Evolutionary conservation across 2,113 vertebrate species (phyloP), one percentile per base, ranked within the genome.

Genomic region (Lophotis ruficrista): DNA sequence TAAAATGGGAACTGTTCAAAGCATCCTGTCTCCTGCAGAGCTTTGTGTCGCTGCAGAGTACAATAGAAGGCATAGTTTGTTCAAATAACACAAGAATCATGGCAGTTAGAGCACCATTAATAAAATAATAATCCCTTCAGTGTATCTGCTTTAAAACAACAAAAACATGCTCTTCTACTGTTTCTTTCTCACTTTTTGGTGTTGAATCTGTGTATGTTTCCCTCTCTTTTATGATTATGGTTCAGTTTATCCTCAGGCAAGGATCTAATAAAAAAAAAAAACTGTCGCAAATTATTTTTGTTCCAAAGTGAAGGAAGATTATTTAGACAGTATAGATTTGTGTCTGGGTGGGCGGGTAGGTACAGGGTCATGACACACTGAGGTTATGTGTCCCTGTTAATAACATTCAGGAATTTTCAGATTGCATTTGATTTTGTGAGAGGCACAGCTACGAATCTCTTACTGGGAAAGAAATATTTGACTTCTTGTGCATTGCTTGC

Each of bases 1-100:
- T 97, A 92, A 96, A 95, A 80, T 70, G 48, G 31, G 90, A 94
- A 94, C 62, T 84, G 62, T 96, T 88, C 47, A 72, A 96, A 90
- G 76, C 45, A 91, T 89, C 87, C 60, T 93, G 23, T 90, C 75
- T 83, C 85, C 75, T 92, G 50, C 83, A 94, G 81, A 89, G 95
- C 68, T 96, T 82, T 91, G 81, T 91, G 90, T 93, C 78, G 38
- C 61, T 90, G 50, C 35, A 48, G 73, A 89, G 72, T 81, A 86
- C 45, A 87, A 81, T 27, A 66, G 76, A 84, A 91, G 62, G 27
- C 60, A 91, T 58, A 76, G 58, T 94, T 95, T 95, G 77, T 95
- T 96, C 87, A 84, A 95, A 77, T 93, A 93, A 70, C 78, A 77
- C 54, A 38, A 94, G 75, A 94, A 93, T 61, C 57, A 69, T 77